phyloP scores from a whole-genome alignment of 2,888 invertebrate genomes.

The Nomada ferruginata region DNA sequence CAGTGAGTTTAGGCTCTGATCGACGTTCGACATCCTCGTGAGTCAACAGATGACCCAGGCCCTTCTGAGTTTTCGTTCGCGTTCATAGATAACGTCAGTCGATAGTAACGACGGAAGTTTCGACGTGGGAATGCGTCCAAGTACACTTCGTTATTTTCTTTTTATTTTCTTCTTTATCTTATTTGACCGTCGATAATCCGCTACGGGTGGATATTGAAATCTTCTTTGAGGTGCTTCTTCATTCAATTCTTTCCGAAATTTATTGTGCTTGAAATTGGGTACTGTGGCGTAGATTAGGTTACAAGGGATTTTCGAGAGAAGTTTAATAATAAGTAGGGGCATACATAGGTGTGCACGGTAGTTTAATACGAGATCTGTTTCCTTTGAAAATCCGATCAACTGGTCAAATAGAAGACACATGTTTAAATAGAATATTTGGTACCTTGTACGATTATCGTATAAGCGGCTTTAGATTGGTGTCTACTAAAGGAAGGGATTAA shows the following conservation, averaged over 20 bases:
- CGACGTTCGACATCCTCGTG: constrained; percentile 27
- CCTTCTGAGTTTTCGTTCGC: neutral
- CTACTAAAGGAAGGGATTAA: constrained; percentile 30
- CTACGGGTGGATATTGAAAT: neutral
- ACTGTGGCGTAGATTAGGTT: no score
- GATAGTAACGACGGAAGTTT: constrained; percentile 17
- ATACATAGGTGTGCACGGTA: no score
- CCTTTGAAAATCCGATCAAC: constrained; percentile 4
- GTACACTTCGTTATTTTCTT: neutral
- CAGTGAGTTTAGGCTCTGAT: constrained; percentile 37
- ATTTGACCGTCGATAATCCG: constrained; percentile 36
- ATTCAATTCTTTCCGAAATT: no score
- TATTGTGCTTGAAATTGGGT: no score
- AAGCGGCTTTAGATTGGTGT: constrained; percentile 40
- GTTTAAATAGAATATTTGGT: constrained; percentile 23
- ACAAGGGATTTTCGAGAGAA: no score
- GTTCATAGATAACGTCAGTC: neutral
- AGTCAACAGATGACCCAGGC: constrained; percentile 34
- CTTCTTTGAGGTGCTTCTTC: neutral
- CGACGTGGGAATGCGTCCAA: constrained; percentile 17
- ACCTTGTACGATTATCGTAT: constrained; percentile 3
- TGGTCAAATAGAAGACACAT: constrained; percentile 27
- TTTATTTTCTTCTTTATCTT: constrained; percentile 27
- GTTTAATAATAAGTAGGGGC: no score
- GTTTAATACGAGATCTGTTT: neutral